Evolutionary conservation across 2,797 vertebrate genomes (phyloP).

Genomic region (Cheracebus regulus): DNA sequence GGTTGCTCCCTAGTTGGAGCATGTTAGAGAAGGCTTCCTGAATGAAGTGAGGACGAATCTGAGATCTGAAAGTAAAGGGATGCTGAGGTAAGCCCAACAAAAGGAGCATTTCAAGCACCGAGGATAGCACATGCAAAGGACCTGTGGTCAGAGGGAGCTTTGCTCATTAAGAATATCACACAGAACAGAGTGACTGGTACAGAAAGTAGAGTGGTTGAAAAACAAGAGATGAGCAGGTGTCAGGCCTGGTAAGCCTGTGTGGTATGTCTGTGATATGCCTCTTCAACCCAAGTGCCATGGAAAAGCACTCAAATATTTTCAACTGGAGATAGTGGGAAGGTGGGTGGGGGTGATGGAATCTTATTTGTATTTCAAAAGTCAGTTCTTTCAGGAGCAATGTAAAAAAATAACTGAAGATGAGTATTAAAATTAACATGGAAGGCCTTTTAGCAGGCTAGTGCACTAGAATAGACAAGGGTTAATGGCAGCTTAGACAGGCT

Average conservation of each 20-base stretch:
- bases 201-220: neutral
- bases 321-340: neutral
- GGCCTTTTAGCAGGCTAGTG: neutral
- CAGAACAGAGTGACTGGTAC: too few relatives aligned
- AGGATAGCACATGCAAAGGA: neutral
- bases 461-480: neutral
- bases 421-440: neutral
- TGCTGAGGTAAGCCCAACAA: neutral
- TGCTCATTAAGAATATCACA: neutral
- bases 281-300: neutral
- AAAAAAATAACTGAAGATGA: neutral
- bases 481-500: neutral
- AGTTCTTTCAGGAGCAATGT: neutral
- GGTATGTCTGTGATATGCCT: neutral
- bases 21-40: neutral
- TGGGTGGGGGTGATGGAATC: neutral
- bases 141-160: neutral
- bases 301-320: neutral
- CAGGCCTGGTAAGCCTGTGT: neutral
- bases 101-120: neutral
- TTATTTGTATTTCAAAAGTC: neutral
- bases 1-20: neutral
- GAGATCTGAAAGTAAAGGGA: neutral
- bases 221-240: neutral
- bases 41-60: neutral